Conservation (phyloP, 2,113 vertebrate species). For the Lampris megalopsis region DNA sequence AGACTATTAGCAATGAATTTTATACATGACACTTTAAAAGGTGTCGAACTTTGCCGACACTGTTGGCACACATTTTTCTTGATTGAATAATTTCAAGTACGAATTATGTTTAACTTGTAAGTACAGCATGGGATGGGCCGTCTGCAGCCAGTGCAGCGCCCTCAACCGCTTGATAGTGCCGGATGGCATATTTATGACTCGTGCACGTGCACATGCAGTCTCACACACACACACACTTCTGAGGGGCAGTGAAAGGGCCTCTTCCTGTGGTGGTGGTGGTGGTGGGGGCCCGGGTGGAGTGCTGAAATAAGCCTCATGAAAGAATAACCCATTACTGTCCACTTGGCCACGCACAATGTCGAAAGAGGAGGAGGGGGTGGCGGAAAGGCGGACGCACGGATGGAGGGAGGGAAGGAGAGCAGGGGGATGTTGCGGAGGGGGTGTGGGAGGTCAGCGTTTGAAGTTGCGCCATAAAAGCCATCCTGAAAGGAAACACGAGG, state of each 20-base stretch:
- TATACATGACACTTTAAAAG: conserved; percentile 14
- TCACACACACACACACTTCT: conserved; percentile 42
- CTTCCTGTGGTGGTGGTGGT: conserved; percentile 63
- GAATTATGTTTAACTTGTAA: conserved; percentile 48
- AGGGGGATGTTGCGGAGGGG: conserved; percentile 44
- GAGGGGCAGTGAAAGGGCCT: conserved; percentile 71
- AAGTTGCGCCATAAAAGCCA: conserved; percentile 86
- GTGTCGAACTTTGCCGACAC: neutral
- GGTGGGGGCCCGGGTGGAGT: no score
- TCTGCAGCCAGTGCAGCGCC: conserved; percentile 25
- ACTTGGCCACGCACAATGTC: conserved; percentile 80
- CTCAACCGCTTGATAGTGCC: conserved; percentile 66
- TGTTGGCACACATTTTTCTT: conserved; percentile 10
- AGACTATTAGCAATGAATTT: conserved; percentile 4
- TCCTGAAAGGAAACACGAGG: conserved; percentile 84
- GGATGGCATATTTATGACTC: conserved; percentile 67
- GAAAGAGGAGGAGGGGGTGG: conserved; percentile 65
- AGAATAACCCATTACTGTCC: conserved; percentile 84
- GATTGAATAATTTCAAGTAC: conserved; percentile 46
- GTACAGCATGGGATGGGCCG: conserved; percentile 13
- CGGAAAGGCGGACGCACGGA: conserved; percentile 58
- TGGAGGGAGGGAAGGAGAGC: conserved; percentile 55
- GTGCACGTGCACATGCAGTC: conserved; percentile 35
- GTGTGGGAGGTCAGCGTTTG: conserved; percentile 80
- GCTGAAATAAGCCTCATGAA: conserved; percentile 75